Base-by-base conservation (phyloP, 53 echinoderm and acorn worm genomes). In the Stichopus horrens region DNA sequence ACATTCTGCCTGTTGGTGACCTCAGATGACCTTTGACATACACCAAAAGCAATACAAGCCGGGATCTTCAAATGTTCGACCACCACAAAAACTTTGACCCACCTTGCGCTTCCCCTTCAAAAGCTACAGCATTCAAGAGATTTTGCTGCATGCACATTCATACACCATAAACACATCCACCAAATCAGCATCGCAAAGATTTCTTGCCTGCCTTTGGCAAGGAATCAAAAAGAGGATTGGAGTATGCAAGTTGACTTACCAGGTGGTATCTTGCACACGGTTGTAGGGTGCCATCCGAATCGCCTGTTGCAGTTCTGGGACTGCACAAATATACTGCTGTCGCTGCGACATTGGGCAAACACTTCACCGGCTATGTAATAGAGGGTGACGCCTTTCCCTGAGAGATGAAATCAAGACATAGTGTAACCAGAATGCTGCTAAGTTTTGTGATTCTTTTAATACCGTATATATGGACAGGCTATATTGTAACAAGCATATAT, bases 321-420 rank as follows among this genome's bases (percentile, higher is more conserved):
- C 84, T 95, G 95, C 58, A 95, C 95, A 90, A 95, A 95, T 90
- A 95, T 93, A 73, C 95, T 95, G 87, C 95, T 95, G 79, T 95
- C 95, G 86, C 95, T 95, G 11, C 93, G 89, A 74, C 95, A 95
- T 74, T 95, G 93, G 21, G 95, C 95, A 90, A 95, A 95, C 55
- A 95, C 95, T 21, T 92, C 95, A 18, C 95, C 95, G 13, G 91
- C 93, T 10, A 93, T 93, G 90, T 95, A 95, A 73, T 95, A 95
- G 85, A 95, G 93, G 88, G 93, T 88, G 20, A 95, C 95, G 65
- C 95, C 95, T 86, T 93, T 95, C 57, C 95, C 95, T 95, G 86
- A 10, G 52, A 20, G 16, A 76, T 7, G 16, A 74, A 37, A 37
- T 67, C 68, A 67, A 67, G 1, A 67, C 68, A 67, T 14, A 67